Evolutionary conservation across 2,113 vertebrate species (phyloP).

Genomic region (Anoplopoma fimbria): DNA sequence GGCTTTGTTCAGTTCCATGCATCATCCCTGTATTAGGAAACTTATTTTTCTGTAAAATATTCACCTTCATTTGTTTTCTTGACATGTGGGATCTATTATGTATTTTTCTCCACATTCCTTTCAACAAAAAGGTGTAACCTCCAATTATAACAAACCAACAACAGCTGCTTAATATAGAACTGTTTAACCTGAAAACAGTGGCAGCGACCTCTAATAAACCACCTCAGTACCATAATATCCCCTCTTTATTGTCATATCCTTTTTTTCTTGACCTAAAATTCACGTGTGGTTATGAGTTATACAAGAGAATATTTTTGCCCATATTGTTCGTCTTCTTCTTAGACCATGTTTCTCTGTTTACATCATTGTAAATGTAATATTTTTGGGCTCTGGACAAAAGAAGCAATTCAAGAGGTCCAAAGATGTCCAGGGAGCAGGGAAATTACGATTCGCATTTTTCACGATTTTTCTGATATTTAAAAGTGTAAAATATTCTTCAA

Average conservation of each 20-base stretch:
- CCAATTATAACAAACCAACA: conserved; percentile 18
- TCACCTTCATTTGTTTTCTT: conserved; percentile 38
- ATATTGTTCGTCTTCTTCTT: background rate
- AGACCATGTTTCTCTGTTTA: conserved; percentile 5
- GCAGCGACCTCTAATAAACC: conserved; percentile 6
- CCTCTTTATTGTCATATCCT: background rate
- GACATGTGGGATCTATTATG: conserved; percentile 15
- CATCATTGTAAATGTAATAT: conserved; percentile 8
- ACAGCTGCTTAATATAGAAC: background rate
- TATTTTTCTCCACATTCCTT: conserved; percentile 1
- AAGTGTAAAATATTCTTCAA: background rate
- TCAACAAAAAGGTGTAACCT: conserved; percentile 6
- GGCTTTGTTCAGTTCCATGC: conserved; percentile 6
- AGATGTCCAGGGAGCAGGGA: background rate
- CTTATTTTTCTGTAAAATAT: conserved; percentile 6
- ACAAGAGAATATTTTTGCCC: background rate
- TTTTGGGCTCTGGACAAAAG: background rate
- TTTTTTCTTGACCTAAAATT: conserved; percentile 3
- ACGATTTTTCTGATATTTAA: background rate
- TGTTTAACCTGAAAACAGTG: background rate
- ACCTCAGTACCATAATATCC: background rate
- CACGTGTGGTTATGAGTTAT: background rate
- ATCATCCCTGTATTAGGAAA: conserved; percentile 19
- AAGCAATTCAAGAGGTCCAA: background rate
- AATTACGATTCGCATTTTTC: background rate